Percentiles rank a stretch among this genome's conserved stretches.
Evolutionary conservation across 2,113 vertebrate genomes (phyloP).

Genomic region (Corythaixoides concolor): DNA sequence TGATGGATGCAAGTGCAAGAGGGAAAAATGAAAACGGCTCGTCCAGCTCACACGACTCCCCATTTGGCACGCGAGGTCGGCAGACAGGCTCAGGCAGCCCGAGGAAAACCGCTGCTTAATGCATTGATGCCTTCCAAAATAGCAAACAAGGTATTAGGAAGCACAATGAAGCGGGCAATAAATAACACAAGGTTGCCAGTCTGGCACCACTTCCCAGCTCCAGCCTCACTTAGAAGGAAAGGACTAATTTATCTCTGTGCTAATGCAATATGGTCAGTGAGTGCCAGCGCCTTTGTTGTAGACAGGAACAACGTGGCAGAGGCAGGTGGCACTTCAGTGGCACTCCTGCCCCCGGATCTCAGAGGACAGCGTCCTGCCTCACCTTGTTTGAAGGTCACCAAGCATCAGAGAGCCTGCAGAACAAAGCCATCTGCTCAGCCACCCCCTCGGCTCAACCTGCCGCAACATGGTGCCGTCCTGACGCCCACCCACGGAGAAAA

Average conservation of each 20-base stretch:
- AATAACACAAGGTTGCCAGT: neutral
- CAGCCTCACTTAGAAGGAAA: neutral
- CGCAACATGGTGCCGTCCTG: accelerated
- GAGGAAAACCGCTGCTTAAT: neutral
- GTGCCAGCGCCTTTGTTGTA: neutral
- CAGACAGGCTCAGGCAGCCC: neutral
- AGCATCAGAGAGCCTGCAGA: neutral
- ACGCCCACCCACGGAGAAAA: neutral
- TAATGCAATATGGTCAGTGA: neutral
- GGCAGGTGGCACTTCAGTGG: neutral
- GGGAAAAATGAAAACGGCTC: neutral
- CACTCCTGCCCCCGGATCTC: neutral
- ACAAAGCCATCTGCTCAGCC: neutral
- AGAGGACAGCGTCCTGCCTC: neutral
- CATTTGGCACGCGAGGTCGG: neutral
- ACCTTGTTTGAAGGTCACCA: neutral
- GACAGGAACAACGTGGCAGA: neutral
- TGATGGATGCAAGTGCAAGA: neutral
- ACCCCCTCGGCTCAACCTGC: neutral
- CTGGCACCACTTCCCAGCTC: neutral
- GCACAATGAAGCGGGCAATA: neutral
- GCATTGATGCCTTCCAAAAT: neutral
- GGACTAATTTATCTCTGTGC: neutral
- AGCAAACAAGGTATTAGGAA: neutral
- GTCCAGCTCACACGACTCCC: neutral